phyloP scores from a whole-genome alignment of 1,140 invertebrate species.

The Drosophila subpulchrella region DNA sequence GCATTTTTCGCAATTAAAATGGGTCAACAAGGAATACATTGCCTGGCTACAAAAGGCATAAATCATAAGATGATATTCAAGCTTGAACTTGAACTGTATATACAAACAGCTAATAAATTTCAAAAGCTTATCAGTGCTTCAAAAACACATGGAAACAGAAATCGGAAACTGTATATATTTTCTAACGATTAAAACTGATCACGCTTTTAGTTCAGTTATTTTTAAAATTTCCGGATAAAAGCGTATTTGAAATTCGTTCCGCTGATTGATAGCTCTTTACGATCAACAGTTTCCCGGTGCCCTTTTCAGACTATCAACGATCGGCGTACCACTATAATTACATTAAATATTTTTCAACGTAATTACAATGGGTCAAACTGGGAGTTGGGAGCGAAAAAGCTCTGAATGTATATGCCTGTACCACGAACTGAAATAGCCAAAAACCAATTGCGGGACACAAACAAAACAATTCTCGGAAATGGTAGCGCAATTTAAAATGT shows the following conservation, averaged over 20 bases:
- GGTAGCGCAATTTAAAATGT: conserved; percentile 56
- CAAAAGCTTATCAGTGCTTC: not conserved
- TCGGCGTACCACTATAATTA: conserved; percentile 37
- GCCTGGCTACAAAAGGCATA: conserved; percentile 1
- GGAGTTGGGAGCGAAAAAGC: conserved; percentile 2
- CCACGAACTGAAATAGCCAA: conserved; percentile 32
- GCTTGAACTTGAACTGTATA: conserved; percentile 23
- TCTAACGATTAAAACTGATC: not conserved
- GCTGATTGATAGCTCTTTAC: conserved; percentile 28
- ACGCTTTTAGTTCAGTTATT: not conserved
- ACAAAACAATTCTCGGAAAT: conserved; percentile 63
- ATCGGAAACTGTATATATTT: not conserved
- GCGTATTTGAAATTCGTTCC: conserved; percentile 26
- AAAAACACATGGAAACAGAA: not conserved
- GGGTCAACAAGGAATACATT: conserved; percentile 28
- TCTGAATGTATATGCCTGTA: not conserved
- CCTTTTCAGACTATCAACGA: conserved; percentile 30
- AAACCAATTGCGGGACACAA: conserved; percentile 34
- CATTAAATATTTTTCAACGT: conserved; percentile 41
- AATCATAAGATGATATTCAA: not conserved
- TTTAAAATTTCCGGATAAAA: not conserved
- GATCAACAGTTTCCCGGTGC: conserved; percentile 30
- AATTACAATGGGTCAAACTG: conserved; percentile 36
- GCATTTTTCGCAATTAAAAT: conserved; percentile 15
- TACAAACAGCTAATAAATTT: not conserved